These are phyloP conservation scores for Melangyna quadrimaculata DNA, from an alignment of 2,888 invertebrate genomes.

Conservation along the genomic window DNA sequence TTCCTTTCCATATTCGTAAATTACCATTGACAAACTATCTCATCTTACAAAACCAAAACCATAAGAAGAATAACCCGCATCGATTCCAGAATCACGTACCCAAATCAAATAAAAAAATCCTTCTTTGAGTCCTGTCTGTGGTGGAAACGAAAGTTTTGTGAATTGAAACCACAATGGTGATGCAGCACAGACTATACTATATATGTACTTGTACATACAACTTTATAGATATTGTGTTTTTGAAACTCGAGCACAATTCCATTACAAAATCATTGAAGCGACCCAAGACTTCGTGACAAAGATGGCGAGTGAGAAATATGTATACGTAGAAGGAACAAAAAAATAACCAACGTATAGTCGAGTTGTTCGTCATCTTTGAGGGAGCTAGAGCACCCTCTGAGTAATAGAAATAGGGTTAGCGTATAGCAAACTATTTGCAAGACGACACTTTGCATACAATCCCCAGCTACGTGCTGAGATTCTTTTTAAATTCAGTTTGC, in stretches of 20 bases:
- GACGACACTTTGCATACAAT: constrained; percentile 70
- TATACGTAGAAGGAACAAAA: background rate
- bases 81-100: constrained; percentile 64
- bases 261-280: constrained; percentile 67
- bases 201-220: too few relatives aligned
- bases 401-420: constrained; percentile 64
- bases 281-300: constrained; percentile 68
- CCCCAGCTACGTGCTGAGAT: constrained; percentile 66
- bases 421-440: constrained; percentile 60
- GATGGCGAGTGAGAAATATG: constrained; percentile 12
- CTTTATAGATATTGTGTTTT: too few relatives aligned
- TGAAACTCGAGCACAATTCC: constrained; percentile 57
- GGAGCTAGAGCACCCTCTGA: constrained; percentile 1
- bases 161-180: constrained; percentile 39
- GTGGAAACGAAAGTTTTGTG: constrained; percentile 41
- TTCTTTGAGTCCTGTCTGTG: background rate
- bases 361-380: background rate
- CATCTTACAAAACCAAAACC: background rate
- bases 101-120: constrained; percentile 53
- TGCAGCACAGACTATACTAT: background rate
- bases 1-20: constrained; percentile 14
- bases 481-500: constrained; percentile 66
- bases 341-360: too few relatives aligned
- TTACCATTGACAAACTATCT: constrained; percentile 53
- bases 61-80: constrained; percentile 48